A percentile compares a stretch with the other conserved stretches of the same genome.
Conservation (phyloP, 2,888 invertebrate species). For the Eupithecia tripunctaria region DNA sequence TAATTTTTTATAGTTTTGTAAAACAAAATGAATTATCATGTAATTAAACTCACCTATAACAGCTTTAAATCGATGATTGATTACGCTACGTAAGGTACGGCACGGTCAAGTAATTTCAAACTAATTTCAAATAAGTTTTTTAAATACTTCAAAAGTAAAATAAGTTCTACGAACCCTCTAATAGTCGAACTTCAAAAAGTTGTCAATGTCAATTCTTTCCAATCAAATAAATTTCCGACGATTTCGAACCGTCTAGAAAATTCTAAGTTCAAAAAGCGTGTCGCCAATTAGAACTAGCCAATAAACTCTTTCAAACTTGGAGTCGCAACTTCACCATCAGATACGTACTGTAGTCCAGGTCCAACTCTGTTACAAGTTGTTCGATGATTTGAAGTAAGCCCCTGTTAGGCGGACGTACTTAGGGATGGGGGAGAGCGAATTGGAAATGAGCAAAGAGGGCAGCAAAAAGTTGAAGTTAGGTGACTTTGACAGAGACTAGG, state of each 20-base stretch:
- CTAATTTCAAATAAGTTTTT: too few species aligned
- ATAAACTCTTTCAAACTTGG: slow-evolving; percentile 36
- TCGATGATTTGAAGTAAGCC: slow-evolving; percentile 30
- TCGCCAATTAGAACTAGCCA: slow-evolving; percentile 35
- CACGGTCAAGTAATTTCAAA: neutral
- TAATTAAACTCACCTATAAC: too few species aligned
- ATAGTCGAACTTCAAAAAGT: neutral
- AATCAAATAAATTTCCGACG: slow-evolving; percentile 13
- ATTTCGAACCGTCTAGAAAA: slow-evolving; percentile 8
- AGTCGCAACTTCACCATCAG: slow-evolving; percentile 41
- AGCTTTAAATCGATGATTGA: neutral
- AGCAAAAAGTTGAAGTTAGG: neutral
- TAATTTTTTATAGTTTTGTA: too few species aligned
- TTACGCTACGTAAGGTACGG: neutral
- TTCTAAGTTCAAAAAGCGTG: slow-evolving; percentile 21
- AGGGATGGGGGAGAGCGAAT: neutral
- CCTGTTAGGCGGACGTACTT: slow-evolving; percentile 6
- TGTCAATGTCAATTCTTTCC: slow-evolving; percentile 14
- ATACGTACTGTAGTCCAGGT: slow-evolving; percentile 34
- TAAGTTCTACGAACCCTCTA: neutral
- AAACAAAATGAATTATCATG: too few species aligned
- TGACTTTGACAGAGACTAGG: neutral
- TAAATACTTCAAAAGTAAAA: neutral
- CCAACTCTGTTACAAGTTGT: slow-evolving; percentile 30
- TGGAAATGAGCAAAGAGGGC: neutral